phyloP scores from a whole-genome alignment of 2,113 vertebrate genomes.

The Pipa parva region DNA sequence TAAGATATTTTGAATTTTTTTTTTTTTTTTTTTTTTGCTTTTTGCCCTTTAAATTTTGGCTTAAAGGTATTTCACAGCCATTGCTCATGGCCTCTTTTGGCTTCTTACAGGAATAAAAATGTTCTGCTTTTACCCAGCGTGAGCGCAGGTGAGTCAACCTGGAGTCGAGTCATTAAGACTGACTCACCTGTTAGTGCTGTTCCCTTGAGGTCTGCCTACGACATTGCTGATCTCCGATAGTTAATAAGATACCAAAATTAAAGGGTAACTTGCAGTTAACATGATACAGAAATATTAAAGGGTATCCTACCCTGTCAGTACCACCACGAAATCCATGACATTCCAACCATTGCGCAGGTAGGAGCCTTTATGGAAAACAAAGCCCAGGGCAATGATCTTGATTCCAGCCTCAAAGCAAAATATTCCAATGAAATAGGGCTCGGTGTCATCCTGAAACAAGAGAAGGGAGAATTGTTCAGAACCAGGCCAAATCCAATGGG shows the following conservation, averaged over 20 bases:
- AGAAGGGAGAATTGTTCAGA: neutral
- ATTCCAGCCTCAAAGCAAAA: conserved; percentile 98
- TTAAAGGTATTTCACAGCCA: too few relatives aligned
- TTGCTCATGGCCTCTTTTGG: too few relatives aligned
- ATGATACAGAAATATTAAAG: neutral
- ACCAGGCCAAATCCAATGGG: too few relatives aligned
- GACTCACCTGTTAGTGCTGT: neutral
- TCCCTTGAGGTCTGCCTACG: too few relatives aligned
- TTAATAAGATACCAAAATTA: too few relatives aligned
- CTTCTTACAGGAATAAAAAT: too few relatives aligned
- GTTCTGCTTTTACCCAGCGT: too few relatives aligned
- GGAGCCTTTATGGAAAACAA: conserved; percentile 91
- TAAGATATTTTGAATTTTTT: too few relatives aligned
- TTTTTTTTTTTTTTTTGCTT: too few relatives aligned
- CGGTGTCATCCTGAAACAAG: conserved; percentile 82
- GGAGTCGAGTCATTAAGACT: neutral
- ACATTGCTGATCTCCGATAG: too few relatives aligned
- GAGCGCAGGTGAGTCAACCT: too few relatives aligned
- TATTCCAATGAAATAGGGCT: conserved; percentile 98
- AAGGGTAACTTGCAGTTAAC: neutral
- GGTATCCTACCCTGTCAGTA: conserved; percentile 87
- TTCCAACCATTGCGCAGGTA: conserved; percentile 98
- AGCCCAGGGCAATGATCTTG: conserved; percentile 96
- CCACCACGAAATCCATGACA: conserved; percentile 98
- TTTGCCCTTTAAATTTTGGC: too few relatives aligned